Base-by-base conservation (phyloP, 2,113 vertebrate genomes). In the Vulpes vulpes region DNA sequence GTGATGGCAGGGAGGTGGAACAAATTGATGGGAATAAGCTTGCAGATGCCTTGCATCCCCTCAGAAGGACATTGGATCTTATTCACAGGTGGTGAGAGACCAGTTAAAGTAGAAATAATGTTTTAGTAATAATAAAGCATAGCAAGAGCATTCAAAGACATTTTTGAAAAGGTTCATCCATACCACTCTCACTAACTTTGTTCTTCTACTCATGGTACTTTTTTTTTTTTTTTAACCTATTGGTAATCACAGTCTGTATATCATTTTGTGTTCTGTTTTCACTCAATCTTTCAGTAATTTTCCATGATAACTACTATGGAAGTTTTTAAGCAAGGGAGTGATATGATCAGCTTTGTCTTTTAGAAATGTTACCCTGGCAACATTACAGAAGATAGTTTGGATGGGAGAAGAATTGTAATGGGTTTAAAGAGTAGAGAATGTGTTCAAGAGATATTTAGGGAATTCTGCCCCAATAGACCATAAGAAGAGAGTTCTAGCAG, bases 261-360 rank as follows among this genome's bases (percentile, higher is more conserved):
- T 93, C 14, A 59, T 64, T 83, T 90, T 84, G 8, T 83, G 27
- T 74, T 92, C 73, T 64, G 12, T 92, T 97, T 96, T 76, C 81
- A 35, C 76, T 20, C 65, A n/a, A 23, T 87, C n/a, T 82, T 35
- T 1, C 64, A 55, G 74, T 96, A 55, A 35, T 84, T 89, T 93
- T 88, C 53, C 11, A 15, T 64, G 10, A 69, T 35, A 69, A 69
- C 81, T 65, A 14, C 82, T 43, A 0, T 84, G 62, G 57, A 92
- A 80, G 55, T 23, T 73, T 35, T 62, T 82, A n/a, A 85, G 64
- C 74, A 78, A 71, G 55, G 49, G 4, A n/a, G 43, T 78, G 32
- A 78, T 7, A 17, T 43, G 69, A 74, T 81, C 65, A 92, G 20
- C 67, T 55, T 94, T 91, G 16, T 92, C 38, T 73, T 84, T 96